Conservation (phyloP, 2,888 invertebrate genomes). For the Dicranocentrus wangi region DNA sequence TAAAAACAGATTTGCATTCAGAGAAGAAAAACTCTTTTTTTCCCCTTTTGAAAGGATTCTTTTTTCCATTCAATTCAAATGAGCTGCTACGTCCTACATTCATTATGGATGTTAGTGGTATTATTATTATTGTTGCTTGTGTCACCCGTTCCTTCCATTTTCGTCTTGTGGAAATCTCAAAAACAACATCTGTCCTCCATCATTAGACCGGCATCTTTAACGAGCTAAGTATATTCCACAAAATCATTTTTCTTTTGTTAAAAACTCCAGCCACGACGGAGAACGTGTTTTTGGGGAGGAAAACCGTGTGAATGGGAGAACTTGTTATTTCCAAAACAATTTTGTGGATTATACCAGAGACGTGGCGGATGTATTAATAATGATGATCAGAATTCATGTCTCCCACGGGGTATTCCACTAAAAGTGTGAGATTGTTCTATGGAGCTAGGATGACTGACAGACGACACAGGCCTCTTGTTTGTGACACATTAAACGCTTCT, state of each 20-base stretch:
- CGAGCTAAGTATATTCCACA: too few species aligned
- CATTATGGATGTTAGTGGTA: too few species aligned
- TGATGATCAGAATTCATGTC: too few species aligned
- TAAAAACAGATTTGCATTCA: slow-evolving; percentile 3
- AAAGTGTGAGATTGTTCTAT: too few species aligned
- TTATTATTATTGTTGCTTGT: too few species aligned
- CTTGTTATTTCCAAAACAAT: not conserved
- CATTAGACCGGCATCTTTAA: too few species aligned
- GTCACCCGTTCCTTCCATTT: slow-evolving; percentile 14
- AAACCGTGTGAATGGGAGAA: not conserved
- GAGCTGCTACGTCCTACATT: not conserved
- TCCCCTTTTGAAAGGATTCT: not conserved
- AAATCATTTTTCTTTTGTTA: not conserved
- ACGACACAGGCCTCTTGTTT: too few species aligned
- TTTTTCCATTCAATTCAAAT: slow-evolving; percentile 13
- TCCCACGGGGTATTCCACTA: too few species aligned
- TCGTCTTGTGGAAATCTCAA: not conserved
- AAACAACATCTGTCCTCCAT: too few species aligned
- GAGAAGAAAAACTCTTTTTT: not conserved
- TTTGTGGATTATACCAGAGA: not conserved
- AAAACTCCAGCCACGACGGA: not conserved
- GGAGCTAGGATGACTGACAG: too few species aligned
- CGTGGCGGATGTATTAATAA: too few species aligned
- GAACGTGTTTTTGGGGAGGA: slow-evolving; percentile 4
- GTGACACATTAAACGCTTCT: too few species aligned